These are phyloP conservation scores for Alloscopus bannaensis DNA, from an alignment of 2,888 invertebrate genomes.

Conservation along the genomic window DNA sequence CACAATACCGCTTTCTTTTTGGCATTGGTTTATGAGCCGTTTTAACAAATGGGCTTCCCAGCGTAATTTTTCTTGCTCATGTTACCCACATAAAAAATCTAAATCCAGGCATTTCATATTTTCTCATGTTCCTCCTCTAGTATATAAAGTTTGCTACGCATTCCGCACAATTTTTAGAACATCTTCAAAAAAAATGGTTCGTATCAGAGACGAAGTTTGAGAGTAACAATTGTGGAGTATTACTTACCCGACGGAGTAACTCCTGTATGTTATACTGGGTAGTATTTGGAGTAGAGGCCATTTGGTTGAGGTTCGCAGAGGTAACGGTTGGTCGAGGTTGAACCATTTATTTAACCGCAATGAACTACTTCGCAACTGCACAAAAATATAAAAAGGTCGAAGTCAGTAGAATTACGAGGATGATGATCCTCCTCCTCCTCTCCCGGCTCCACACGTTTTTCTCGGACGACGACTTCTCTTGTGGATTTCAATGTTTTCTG, in stretches of 20 bases:
- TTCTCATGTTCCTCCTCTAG: background rate
- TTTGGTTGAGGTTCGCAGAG: slow-evolving; percentile 63
- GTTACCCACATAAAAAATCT: slow-evolving; percentile 35
- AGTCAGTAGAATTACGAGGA: slow-evolving; percentile 6
- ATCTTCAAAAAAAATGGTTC: too few species aligned
- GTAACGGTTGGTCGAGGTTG: slow-evolving; percentile 71
- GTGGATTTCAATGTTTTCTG: background rate
- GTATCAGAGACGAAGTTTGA: too few species aligned
- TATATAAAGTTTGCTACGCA: background rate
- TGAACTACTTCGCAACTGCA: slow-evolving; percentile 46
- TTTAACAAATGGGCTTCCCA: slow-evolving; percentile 52
- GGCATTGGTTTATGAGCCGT: slow-evolving; percentile 50
- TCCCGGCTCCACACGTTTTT: background rate
- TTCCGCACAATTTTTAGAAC: too few species aligned
- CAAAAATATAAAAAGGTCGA: slow-evolving; percentile 20
- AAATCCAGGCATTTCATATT: slow-evolving; percentile 47
- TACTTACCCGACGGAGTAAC: slow-evolving; percentile 72
- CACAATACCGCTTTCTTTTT: too few species aligned
- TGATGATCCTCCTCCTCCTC: slow-evolving; percentile 20
- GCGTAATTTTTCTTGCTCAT: slow-evolving; percentile 46
- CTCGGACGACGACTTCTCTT: background rate
- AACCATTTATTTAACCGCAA: slow-evolving; percentile 72
- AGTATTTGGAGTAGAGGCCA: slow-evolving; percentile 71
- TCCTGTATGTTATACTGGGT: slow-evolving; percentile 72
- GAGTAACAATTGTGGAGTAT: too few species aligned